A percentile compares a stretch with the other conserved stretches of the same genome.
Evolutionary conservation across 2,888 invertebrate species (phyloP).

Genomic region (Phasia obesa): DNA sequence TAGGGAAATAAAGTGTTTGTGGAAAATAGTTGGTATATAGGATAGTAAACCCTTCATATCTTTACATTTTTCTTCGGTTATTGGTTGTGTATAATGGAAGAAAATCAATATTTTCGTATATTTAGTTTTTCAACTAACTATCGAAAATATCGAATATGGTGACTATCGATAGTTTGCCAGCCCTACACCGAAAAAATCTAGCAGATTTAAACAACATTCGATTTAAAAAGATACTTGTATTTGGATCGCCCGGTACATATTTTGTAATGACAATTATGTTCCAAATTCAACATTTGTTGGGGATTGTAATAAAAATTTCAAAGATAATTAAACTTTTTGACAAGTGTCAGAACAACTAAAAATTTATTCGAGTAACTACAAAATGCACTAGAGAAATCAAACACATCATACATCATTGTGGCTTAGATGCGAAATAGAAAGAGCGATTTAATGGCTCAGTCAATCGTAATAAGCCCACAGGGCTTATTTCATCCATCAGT

Average conservation of each 20-base stretch:
- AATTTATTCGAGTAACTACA: not conserved
- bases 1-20: too few species aligned
- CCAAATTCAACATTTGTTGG: constrained; percentile 28
- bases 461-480: constrained; percentile 42
- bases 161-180: too few species aligned
- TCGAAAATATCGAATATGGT: too few species aligned
- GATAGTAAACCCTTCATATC: too few species aligned
- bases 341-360: constrained; percentile 41
- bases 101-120: too few species aligned
- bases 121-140: too few species aligned
- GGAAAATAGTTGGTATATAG: too few species aligned
- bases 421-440: constrained; percentile 10
- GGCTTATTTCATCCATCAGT: constrained; percentile 46
- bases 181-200: too few species aligned
- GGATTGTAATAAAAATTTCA: constrained; percentile 50
- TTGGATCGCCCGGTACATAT: not conserved
- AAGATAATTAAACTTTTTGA: constrained; percentile 66
- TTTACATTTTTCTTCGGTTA: too few species aligned
- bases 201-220: too few species aligned
- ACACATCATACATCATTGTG: constrained; percentile 44
- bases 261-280: not conserved
- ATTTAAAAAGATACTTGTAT: too few species aligned
- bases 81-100: too few species aligned
- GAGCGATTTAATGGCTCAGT: constrained; percentile 35
- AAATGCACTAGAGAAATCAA: constrained; percentile 2